A percentile compares a stretch with the other conserved stretches of the same genome.
phyloP scores from a whole-genome alignment of 2,113 vertebrate species.

The Arothron firmamentum region DNA sequence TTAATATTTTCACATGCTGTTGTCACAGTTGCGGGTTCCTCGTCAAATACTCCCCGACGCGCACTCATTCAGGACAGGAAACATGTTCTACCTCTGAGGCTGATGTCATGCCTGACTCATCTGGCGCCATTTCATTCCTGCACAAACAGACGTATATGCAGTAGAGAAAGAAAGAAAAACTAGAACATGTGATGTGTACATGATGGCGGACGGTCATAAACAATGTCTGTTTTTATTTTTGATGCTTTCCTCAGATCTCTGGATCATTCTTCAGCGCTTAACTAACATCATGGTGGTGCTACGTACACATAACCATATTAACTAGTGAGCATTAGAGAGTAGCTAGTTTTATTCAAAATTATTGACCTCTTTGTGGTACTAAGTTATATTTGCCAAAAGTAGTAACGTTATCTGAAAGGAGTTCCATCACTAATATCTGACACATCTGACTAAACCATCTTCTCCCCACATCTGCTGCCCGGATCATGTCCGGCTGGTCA shows the following conservation, averaged over 20 bases:
- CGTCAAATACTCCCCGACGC: slow-evolving; percentile 17
- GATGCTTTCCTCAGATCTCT: too few species aligned
- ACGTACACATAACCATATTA: too few species aligned
- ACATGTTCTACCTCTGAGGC: slow-evolving; percentile 27
- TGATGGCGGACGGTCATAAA: too few species aligned
- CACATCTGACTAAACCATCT: not conserved
- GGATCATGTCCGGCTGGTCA: slow-evolving; percentile 25
- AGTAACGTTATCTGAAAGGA: too few species aligned
- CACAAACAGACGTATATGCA: not conserved
- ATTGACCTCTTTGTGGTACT: too few species aligned
- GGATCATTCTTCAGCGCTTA: too few species aligned
- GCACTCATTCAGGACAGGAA: slow-evolving; percentile 9
- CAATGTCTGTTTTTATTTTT: too few species aligned
- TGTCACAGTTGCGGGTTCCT: slow-evolving; percentile 8
- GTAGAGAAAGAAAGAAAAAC: not conserved
- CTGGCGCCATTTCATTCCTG: not conserved
- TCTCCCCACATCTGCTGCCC: slow-evolving; percentile 42
- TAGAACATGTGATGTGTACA: too few species aligned
- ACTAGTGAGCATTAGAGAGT: too few species aligned
- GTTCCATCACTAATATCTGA: not conserved
- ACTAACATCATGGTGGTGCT: too few species aligned
- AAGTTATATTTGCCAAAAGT: too few species aligned
- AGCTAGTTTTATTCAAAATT: too few species aligned
- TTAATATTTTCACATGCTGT: slow-evolving; percentile 17
- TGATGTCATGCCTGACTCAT: slow-evolving; percentile 8